Evolutionary conservation across 2,888 invertebrate genomes (phyloP), one percentile per base, ranked within the genome.

Genomic region (Euplagia quadripunctaria): DNA sequence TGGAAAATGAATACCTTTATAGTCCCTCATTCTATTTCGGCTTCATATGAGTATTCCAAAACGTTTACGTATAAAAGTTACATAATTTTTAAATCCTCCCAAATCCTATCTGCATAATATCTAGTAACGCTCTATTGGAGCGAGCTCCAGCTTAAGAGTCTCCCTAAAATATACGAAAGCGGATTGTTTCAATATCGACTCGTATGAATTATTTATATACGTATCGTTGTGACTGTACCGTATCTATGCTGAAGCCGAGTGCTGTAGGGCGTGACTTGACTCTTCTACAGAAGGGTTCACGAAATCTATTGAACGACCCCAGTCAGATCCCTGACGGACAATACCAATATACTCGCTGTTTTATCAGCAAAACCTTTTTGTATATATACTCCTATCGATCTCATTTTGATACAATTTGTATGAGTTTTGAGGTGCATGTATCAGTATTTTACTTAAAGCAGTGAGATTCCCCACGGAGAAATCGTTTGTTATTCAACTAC

Each of bases 141-240:
- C 67, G 43, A 73, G 65, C 86, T 87, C 85, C 84, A 77, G 86
- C 88, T 88, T 88, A 90, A 70, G 46, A 86, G 85, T 63, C 84
- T 87, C 77, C 81, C 82, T 82, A 86, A 87, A 90, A 89, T 86
- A 88, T 86, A 87, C 84, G 81, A 86, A 82, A 88, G 86, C 85
- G 88, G 88, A 91, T 92, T 92, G 92, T 92, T 92, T 91, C 91
- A 91, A 92, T 92, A 90, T 91, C 88, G 88, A 85, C 87, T 84
- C 82, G 83, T 89, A 92, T 93, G 92, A 93, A 93, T 93, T 92
- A 93, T 93, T 93, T 93, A 92, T 92, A 86, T 88, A n/a, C n/a
- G 89, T 91, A 91, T 88, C 87, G 88, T 66, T 76, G 78, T 81
- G 81, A 84, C 78, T 82, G 81, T 87, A 81, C 77, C 75, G 81